phyloP scores from a whole-genome alignment of 2,797 vertebrate genomes.

The Myotis myotis region DNA sequence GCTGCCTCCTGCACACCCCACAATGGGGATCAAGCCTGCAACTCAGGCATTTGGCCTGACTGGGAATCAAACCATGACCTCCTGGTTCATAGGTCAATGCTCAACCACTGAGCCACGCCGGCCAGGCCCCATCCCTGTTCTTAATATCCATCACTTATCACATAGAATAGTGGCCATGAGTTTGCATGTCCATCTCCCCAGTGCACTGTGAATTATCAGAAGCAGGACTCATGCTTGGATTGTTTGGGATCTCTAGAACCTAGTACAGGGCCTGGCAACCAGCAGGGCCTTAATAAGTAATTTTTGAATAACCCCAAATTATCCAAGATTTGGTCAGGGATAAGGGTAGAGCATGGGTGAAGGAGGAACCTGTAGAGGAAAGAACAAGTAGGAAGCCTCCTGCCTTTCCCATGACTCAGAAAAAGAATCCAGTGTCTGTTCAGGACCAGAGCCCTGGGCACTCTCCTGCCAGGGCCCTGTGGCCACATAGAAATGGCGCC shows the following conservation, averaged over 20 bases:
- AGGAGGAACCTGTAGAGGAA: background rate
- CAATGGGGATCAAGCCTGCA: no score
- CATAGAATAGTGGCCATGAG: background rate
- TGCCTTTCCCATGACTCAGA: background rate
- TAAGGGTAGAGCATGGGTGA: background rate
- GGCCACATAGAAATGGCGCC: background rate
- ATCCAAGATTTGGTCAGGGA: background rate
- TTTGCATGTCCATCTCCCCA: background rate
- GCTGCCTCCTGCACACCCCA: no score
- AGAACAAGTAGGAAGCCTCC: background rate
- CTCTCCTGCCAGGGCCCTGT: background rate
- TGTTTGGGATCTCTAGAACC: background rate
- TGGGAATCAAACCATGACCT: no score
- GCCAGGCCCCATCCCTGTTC: background rate
- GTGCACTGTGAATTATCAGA: background rate
- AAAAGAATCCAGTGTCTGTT: background rate
- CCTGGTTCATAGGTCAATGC: no score
- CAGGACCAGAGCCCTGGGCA: background rate
- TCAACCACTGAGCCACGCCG: no score
- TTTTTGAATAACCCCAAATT: constrained; percentile 11
- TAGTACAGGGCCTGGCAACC: background rate
- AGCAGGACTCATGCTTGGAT: background rate
- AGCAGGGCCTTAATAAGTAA: background rate
- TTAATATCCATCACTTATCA: background rate
- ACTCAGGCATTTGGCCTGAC: no score